A percentile compares a stretch with the other conserved stretches of the same genome.
phyloP scores from a whole-genome alignment of 1,140 invertebrate genomes.

The Lepidotrigona ventralis region DNA sequence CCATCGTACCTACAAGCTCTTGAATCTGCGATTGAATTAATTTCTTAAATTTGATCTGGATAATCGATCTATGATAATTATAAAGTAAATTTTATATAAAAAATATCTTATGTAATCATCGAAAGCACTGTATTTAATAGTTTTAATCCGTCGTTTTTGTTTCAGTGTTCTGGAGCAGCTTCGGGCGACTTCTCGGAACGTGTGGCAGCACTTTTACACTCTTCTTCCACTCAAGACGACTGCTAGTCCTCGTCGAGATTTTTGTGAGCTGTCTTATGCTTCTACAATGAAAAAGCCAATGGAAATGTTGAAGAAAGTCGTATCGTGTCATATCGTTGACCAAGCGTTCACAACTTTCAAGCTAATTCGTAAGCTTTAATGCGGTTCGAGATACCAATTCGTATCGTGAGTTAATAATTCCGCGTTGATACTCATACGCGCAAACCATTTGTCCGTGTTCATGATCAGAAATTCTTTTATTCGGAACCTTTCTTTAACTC shows the following conservation, averaged over 20 bases:
- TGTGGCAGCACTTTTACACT: conserved; percentile 70
- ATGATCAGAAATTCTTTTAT: neutral
- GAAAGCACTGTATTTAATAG: neutral
- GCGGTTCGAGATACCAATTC: neutral
- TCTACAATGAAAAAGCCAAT: neutral
- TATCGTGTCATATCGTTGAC: neutral
- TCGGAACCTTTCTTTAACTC: neutral
- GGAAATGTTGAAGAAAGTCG: neutral
- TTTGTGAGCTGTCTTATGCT: neutral
- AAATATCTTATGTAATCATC: neutral
- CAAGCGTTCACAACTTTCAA: conserved; percentile 28
- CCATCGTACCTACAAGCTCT: too few relatives aligned
- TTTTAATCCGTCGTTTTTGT: conserved; percentile 22
- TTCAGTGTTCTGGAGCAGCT: conserved; percentile 65
- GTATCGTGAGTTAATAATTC: neutral
- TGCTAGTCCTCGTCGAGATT: conserved; percentile 67
- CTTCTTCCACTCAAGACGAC: conserved; percentile 72
- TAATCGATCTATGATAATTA: too few relatives aligned
- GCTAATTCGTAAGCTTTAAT: conserved; percentile 33
- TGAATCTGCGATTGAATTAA: too few relatives aligned
- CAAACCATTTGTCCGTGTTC: neutral
- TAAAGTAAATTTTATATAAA: too few relatives aligned
- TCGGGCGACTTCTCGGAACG: conserved; percentile 70
- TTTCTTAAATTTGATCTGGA: too few relatives aligned
- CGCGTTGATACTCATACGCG: neutral